A percentile compares a stretch with the other conserved stretches of the same genome.
phyloP scores from a whole-genome alignment of 1,140 invertebrate species.

The Bombus fervidus region DNA sequence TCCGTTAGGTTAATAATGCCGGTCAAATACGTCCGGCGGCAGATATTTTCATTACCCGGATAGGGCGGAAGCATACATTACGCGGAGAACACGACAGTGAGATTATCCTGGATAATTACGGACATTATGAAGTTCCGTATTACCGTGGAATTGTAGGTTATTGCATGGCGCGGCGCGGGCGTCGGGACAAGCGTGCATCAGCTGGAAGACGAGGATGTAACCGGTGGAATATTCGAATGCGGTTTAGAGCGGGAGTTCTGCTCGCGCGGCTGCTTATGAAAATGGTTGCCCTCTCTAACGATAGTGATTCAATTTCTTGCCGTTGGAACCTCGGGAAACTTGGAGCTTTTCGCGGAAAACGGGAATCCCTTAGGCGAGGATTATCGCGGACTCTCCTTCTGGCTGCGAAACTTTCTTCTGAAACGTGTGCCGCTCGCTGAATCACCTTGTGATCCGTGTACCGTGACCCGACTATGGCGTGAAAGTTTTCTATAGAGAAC shows the following conservation, averaged over 20 bases:
- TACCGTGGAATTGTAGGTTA: conserved; percentile 30
- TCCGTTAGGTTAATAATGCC: neutral
- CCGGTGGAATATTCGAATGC: conserved; percentile 10
- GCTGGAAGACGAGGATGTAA: conserved; percentile 18
- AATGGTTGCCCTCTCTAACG: neutral
- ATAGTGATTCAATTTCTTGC: conserved; percentile 13
- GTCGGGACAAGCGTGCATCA: neutral
- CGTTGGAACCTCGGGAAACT: neutral
- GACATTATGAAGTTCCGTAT: conserved; percentile 43
- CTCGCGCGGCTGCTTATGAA: neutral
- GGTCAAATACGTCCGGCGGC: conserved; percentile 3
- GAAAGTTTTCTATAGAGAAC: too few relatives aligned
- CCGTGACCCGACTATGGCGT: too few relatives aligned
- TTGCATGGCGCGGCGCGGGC: neutral
- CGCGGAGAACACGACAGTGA: conserved; percentile 11
- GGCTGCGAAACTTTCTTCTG: neutral
- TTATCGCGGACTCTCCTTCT: neutral
- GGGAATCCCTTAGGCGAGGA: neutral
- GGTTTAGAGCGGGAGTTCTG: neutral
- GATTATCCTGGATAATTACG: conserved; percentile 34
- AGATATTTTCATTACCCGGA: conserved; percentile 40
- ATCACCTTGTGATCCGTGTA: neutral
- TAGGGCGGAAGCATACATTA: conserved; percentile 11
- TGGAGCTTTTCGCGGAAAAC: neutral
- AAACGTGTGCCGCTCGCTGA: neutral